Conservation (phyloP, 2,888 invertebrate genomes). For the Opisthograptis luteolata region DNA sequence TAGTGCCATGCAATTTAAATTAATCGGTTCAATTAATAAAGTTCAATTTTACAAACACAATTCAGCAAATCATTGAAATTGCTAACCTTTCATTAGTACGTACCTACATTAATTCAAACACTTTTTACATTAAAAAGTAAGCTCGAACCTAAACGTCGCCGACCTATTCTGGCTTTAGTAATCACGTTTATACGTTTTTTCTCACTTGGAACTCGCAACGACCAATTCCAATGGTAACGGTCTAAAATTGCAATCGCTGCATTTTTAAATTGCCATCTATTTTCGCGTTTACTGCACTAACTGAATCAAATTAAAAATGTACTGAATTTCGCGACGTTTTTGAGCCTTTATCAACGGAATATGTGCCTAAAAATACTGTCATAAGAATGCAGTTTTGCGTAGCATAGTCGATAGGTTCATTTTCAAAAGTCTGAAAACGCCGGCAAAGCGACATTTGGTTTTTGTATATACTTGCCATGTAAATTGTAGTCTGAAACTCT, state of each 20-base stretch:
- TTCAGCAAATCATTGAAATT: neutral
- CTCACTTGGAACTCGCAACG: slow-evolving; percentile 9
- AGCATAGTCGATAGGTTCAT: neutral
- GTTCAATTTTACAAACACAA: too few species aligned
- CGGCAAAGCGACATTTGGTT: neutral
- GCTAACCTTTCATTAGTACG: neutral
- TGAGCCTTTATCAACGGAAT: neutral
- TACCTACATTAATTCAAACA: neutral
- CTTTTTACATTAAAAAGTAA: slow-evolving; percentile 2
- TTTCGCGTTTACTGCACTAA: slow-evolving; percentile 49
- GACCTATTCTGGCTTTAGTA: slow-evolving; percentile 2
- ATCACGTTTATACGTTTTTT: neutral
- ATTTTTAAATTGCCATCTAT: slow-evolving; percentile 51
- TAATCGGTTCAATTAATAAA: too few species aligned
- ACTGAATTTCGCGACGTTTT: slow-evolving; percentile 18
- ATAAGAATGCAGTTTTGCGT: neutral
- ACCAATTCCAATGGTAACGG: slow-evolving; percentile 1
- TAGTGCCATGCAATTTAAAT: too few species aligned
- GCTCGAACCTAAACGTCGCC: neutral
- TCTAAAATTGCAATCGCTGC: slow-evolving; percentile 43
- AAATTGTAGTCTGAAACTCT: neutral
- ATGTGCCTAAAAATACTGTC: neutral
- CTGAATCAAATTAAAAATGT: slow-evolving; percentile 48
- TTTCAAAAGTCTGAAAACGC: neutral
- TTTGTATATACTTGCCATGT: neutral